A percentile compares a stretch with the other conserved stretches of the same genome.
Conservation (phyloP, 1,140 invertebrate species). For the Halyomorpha halys region DNA sequence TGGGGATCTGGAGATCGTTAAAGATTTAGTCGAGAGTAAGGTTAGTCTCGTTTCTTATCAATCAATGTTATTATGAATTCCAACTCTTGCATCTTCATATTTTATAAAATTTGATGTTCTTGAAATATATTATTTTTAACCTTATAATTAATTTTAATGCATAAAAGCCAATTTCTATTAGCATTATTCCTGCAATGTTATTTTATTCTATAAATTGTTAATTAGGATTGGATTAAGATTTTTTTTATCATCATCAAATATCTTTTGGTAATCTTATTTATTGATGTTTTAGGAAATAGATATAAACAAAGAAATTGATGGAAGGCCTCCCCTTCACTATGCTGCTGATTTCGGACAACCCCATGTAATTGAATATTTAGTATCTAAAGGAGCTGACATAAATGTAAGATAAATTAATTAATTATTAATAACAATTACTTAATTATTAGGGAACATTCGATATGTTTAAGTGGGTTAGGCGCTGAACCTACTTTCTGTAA, state of each 20-base stretch:
- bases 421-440: no score
- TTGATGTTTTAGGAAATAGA: conserved; percentile 56
- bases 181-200: background rate
- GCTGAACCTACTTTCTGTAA: no score
- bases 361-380: conserved; percentile 78
- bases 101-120: no score
- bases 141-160: background rate
- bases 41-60: conserved; percentile 39
- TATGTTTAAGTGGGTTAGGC: no score
- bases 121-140: background rate
- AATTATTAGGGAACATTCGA: no score
- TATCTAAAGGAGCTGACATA: conserved; percentile 79
- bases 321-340: conserved; percentile 74
- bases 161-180: background rate
- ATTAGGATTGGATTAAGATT: background rate
- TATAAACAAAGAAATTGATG: conserved; percentile 76
- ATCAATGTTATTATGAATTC: background rate
- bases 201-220: background rate
- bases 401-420: conserved; percentile 57
- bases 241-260: background rate
- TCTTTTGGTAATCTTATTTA: background rate
- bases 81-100: background rate
- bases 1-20: conserved; percentile 83
- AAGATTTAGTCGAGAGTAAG: conserved; percentile 75
- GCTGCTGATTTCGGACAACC: conserved; percentile 91